Evolutionary conservation across 1,140 invertebrate species (phyloP).

Genomic region (Calephelis virginiensis): DNA sequence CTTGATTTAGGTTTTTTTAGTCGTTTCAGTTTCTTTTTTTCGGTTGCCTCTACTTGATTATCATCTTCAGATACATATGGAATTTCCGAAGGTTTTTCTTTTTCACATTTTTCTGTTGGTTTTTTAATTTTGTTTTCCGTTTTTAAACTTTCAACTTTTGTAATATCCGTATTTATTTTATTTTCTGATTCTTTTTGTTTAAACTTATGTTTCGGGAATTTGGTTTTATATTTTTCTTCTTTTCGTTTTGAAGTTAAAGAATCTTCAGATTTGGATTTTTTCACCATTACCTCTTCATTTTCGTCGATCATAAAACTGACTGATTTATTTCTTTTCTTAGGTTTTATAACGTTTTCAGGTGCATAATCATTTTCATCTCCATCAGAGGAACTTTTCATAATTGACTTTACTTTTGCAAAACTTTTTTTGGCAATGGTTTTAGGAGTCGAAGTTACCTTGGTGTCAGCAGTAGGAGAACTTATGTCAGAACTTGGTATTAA

Average conservation of each 20-base stretch:
- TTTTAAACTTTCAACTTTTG: slow-evolving; percentile 22
- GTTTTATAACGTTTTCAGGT: slow-evolving; percentile 32
- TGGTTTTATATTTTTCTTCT: slow-evolving; percentile 25
- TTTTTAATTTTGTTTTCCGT: slow-evolving; percentile 19
- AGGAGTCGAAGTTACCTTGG: slow-evolving; percentile 44
- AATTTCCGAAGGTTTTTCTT: slow-evolving; percentile 3
- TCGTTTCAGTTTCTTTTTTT: slow-evolving; percentile 23
- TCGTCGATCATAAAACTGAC: slow-evolving; percentile 67
- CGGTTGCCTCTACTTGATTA: slow-evolving; percentile 6
- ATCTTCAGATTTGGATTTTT: slow-evolving; percentile 55
- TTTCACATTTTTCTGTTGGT: slow-evolving; percentile 9
- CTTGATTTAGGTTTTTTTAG: slow-evolving; percentile 21
- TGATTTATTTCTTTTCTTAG: slow-evolving; percentile 66
- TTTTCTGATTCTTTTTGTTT: slow-evolving; percentile 39
- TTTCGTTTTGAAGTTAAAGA: slow-evolving; percentile 26
- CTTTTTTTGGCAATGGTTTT: slow-evolving; percentile 25
- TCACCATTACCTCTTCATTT: slow-evolving; percentile 44
- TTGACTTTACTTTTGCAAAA: slow-evolving; percentile 24
- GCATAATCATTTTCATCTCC: slow-evolving; percentile 9
- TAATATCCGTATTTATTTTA: slow-evolving; percentile 27
- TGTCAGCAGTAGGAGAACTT: slow-evolving; percentile 22
- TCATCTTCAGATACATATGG: background rate
- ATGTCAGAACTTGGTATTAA: slow-evolving; percentile 22
- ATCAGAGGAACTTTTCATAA: slow-evolving; percentile 27
- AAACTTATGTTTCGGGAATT: slow-evolving; percentile 38